A percentile compares a stretch with the other conserved stretches of the same genome.
These are phyloP conservation scores for Drosophila neoperkinsi DNA, from an alignment of 2,888 invertebrate species.

Conservation along the genomic window DNA sequence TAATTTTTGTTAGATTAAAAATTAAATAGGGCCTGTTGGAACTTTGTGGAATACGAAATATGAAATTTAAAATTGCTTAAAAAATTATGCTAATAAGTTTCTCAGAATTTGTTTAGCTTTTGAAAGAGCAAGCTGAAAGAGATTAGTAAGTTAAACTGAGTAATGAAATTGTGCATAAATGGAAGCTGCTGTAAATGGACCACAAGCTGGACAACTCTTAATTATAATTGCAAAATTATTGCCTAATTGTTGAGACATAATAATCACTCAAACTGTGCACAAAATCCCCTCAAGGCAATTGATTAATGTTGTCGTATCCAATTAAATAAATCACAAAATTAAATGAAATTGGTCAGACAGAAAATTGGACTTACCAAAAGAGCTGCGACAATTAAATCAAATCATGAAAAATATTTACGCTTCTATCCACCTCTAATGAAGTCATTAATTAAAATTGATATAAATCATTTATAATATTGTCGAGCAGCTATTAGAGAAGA, in stretches of 20 bases:
- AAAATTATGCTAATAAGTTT: neutral
- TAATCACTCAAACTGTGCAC: constrained; percentile 27
- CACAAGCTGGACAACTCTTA: constrained; percentile 9
- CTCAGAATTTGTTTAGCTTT: neutral
- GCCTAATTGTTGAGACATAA: constrained; percentile 31
- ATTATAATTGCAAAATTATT: constrained; percentile 50
- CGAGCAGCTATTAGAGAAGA: constrained; percentile 3
- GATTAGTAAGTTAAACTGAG: neutral
- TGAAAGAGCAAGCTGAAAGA: neutral
- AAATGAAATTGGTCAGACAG: constrained; percentile 16
- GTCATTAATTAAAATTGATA: constrained; percentile 46
- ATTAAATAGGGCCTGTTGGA: neutral
- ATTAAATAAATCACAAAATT: constrained; percentile 54
- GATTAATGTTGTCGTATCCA: constrained; percentile 60
- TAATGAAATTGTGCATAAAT: constrained; percentile 14
- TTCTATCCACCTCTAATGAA: constrained; percentile 3
- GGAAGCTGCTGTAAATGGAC: constrained; percentile 6
- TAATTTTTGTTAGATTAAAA: neutral
- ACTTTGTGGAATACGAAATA: neutral
- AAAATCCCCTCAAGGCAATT: constrained; percentile 46
- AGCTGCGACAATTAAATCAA: constrained; percentile 32
- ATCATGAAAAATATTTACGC: constrained; percentile 13
- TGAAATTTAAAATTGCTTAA: neutral
- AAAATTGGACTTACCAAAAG: constrained; percentile 30
- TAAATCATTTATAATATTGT: constrained; percentile 53